Base-by-base conservation (phyloP, 2,888 invertebrate genomes). In the Diadegma fenestrale region DNA sequence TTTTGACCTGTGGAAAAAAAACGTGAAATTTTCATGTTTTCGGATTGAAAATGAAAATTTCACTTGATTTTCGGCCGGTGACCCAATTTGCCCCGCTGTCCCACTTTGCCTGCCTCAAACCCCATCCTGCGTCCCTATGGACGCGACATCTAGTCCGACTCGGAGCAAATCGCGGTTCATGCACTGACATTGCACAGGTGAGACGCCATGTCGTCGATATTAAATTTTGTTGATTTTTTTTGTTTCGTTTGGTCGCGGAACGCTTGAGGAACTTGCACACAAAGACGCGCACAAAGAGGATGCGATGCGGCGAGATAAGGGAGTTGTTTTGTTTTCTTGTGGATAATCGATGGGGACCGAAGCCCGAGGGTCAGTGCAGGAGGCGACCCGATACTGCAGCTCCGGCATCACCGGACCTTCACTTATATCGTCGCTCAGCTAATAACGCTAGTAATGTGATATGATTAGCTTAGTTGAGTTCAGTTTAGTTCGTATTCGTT, bases 391-490 rank as follows among this genome's bases (percentile, higher is more conserved):
- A 91, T 92, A 93, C 93, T 93, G 93, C 93, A 93, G 93, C 88
- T 90, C 87, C 89, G 88, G 88, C 92, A 92, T 92, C 93, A 91
- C 90, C 92, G 93, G 91, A 90, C 92, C 93, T 93, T 93, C 92
- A 91, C 93, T 93, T 93, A 93, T 93, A 93, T 93, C 92, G 92
- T 93, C 92, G 91, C 92, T 91, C 92, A 92, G 91, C 93, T 93
- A 93, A 93, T 93, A 93, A 93, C 93, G 92, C 92, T 92, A 92
- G 93, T 93, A 93, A 93, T 93, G 93, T 93, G 93, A 93, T 93
- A 93, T 93, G 93, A 93, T 93, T 93, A 93, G 93, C 92, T 93
- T 92, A 93, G 93, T 93, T 93, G 93, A 93, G 93, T 92, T 93
- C 93, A 93, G 93, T 93, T 93, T 93, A 93, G 93, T 93, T 93